Evolutionary conservation across 1,140 invertebrate species (phyloP).

Genomic region (Drosophila gunungcola): DNA sequence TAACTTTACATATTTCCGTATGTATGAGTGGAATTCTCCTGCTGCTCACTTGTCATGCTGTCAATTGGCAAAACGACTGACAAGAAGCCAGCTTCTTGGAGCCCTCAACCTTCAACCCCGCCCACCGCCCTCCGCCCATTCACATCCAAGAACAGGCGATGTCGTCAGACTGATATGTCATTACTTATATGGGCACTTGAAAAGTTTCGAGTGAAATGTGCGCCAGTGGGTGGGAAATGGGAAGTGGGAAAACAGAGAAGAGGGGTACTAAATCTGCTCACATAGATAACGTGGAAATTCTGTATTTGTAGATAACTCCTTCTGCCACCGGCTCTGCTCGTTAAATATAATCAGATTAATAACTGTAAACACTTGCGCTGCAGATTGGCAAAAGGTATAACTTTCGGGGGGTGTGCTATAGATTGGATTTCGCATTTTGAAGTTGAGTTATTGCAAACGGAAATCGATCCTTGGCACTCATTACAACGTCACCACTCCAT

Average conservation of each 20-base stretch:
- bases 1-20: slow-evolving; percentile 68
- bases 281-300: slow-evolving; percentile 29
- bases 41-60: slow-evolving; percentile 82
- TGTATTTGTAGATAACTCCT: slow-evolving; percentile 26
- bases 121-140: slow-evolving; percentile 6
- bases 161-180: slow-evolving; percentile 70
- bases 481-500: slow-evolving; percentile 45
- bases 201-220: slow-evolving; percentile 77
- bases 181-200: slow-evolving; percentile 81
- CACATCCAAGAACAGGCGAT: slow-evolving; percentile 32
- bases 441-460: slow-evolving; percentile 78
- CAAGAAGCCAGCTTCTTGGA: slow-evolving; percentile 49
- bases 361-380: slow-evolving; percentile 70
- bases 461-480: slow-evolving; percentile 76
- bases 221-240: slow-evolving; percentile 9
- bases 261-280: slow-evolving; percentile 4
- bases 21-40: slow-evolving; percentile 78
- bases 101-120: slow-evolving; percentile 25
- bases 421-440: slow-evolving; percentile 67
- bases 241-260: background rate
- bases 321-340: slow-evolving; percentile 20
- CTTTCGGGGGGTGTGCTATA: slow-evolving; percentile 17
- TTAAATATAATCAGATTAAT: slow-evolving; percentile 82
- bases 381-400: slow-evolving; percentile 21
- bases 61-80: slow-evolving; percentile 78